phyloP scores from a whole-genome alignment of 2,113 vertebrate species.

The Abramis brama region DNA sequence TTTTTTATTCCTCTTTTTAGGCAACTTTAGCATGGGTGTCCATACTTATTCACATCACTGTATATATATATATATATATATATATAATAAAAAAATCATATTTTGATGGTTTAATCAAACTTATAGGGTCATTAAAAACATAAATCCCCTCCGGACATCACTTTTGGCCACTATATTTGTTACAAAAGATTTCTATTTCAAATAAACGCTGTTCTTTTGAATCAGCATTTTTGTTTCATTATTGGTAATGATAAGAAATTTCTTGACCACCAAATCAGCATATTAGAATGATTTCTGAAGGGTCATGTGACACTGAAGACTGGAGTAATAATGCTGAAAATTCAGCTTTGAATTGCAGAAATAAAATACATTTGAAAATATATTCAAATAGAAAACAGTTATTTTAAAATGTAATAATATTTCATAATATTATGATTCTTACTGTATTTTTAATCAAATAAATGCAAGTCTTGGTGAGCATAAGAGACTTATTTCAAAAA shows the following conservation, averaged over 20 bases:
- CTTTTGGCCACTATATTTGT: not conserved
- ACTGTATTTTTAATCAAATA: not conserved
- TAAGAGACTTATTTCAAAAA: not conserved
- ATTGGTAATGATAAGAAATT: not conserved
- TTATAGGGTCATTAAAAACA: too few relatives aligned
- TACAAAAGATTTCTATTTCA: not conserved
- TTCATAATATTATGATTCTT: not conserved
- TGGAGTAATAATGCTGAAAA: not conserved
- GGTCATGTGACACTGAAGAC: not conserved
- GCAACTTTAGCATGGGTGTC: too few relatives aligned
- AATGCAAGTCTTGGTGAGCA: not conserved
- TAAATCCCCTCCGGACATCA: too few relatives aligned
- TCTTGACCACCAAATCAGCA: not conserved
- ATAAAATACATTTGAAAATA: not conserved
- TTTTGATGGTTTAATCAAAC: too few relatives aligned
- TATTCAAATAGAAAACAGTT: not conserved
- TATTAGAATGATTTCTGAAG: not conserved
- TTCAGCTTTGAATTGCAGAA: not conserved
- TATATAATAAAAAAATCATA: too few relatives aligned
- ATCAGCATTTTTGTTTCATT: too few relatives aligned
- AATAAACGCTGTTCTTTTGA: not conserved
- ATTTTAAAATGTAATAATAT: not conserved
- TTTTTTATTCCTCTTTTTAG: too few relatives aligned
- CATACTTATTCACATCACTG: too few relatives aligned
- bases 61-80: too few relatives aligned